Evolutionary conservation across 1,140 invertebrate genomes (phyloP).

Genomic region (Stegodyphus dumicola): DNA sequence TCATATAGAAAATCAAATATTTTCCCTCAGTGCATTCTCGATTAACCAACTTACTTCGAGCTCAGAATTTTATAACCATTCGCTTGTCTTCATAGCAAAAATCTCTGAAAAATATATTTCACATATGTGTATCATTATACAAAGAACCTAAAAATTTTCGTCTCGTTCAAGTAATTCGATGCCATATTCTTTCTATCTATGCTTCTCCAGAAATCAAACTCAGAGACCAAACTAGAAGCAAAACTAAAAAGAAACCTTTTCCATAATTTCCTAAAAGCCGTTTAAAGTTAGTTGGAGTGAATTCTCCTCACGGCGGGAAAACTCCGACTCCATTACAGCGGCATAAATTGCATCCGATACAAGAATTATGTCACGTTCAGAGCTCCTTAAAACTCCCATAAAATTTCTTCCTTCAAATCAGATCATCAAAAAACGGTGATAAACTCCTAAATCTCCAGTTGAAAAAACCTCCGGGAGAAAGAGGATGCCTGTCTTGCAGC

Average conservation of each 20-base stretch:
- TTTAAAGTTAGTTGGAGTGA: constrained; percentile 4
- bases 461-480: not conserved
- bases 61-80: too few species aligned
- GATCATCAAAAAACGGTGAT: constrained; percentile 55
- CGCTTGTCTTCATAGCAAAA: too few species aligned
- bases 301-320: constrained; percentile 8
- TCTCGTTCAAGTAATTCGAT: too few species aligned
- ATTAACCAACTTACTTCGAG: too few species aligned
- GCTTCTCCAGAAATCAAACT: not conserved
- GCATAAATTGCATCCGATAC: constrained; percentile 48
- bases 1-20: too few species aligned
- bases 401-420: constrained; percentile 54
- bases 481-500: not conserved
- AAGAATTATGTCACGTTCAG: constrained; percentile 53
- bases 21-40: too few species aligned
- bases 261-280: constrained; percentile 37
- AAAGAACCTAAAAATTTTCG: too few species aligned
- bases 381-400: constrained; percentile 40
- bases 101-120: too few species aligned
- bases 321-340: constrained; percentile 33
- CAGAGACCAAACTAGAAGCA: not conserved
- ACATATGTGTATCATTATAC: too few species aligned
- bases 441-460: constrained; percentile 44
- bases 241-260: constrained; percentile 1
- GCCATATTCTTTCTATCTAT: too few species aligned